Base-by-base conservation (phyloP, 2,888 invertebrate species). In the Oscheius sp. region DNA sequence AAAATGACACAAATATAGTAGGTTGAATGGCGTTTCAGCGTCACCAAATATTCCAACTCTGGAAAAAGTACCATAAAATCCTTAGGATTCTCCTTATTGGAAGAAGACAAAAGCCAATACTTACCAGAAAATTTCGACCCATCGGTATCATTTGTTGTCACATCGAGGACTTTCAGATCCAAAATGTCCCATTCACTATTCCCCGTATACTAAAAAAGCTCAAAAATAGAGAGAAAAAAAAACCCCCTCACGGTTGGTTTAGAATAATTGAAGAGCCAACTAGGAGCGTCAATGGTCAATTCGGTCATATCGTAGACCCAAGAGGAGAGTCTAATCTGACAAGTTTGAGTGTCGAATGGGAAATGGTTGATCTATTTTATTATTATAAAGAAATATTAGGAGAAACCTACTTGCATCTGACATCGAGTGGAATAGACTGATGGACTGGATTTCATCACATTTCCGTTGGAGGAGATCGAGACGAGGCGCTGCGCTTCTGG, bases 171-270 rank as follows among this genome's bases (percentile, higher is more conserved):
- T 27, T 39, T 45, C n/a, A 58, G 6, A 12, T 25, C 46, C 12
- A 52, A 10, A 42, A 58, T 37, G n/a, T 67, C 67, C 69, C 69
- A 69, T 55, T 69, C 69, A 50, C 65, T 65, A 57, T 69, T 69
- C 8, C 69, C 69, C 10, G 25, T 46, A 33, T 65, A 69, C 69
- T 69, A 27, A 42, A 48, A 48, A 48, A 3, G 12, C 6, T 45
- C 17, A 10, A 34, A 34, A 34, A 34, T 34, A 10, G 37, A 34
- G 37, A 12, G 37, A 34, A 34, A 34, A 34, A 34, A 34, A 10
- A 12, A 6, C 5, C 23, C 5, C 39, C 58, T 39, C 4, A 58
- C 58, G 25, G 39, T 42, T 17, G 58, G 58, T 25, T 58, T 39
- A 4, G 58, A 58, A 37, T 37, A 42, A 29, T 58, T 45, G 42